phyloP scores from a whole-genome alignment of 2,797 vertebrate genomes.

The Dicrostonyx torquatus region DNA sequence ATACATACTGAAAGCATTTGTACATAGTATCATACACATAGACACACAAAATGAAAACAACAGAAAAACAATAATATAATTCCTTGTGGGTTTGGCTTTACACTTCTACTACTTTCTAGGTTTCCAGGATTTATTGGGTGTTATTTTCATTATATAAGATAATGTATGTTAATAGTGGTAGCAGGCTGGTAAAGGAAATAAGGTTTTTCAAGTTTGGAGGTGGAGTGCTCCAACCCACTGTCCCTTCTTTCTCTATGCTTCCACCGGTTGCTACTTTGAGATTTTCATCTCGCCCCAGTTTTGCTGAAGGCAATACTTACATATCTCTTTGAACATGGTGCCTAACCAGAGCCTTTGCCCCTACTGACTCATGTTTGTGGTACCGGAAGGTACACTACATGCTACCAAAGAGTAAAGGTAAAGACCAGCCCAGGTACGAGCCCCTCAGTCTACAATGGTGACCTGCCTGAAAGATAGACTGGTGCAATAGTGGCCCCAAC shows the following conservation, averaged over 20 bases:
- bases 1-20: not conserved
- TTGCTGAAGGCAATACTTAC: not conserved
- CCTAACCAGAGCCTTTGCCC: not conserved
- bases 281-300: not conserved
- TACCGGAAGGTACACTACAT: not conserved
- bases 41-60: not conserved
- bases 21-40: not conserved
- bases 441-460: not conserved
- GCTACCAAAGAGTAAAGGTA: not conserved
- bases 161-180: not conserved
- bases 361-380: not conserved
- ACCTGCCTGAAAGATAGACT: not conserved
- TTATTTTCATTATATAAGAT: not conserved
- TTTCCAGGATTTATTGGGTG: not conserved
- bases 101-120: not conserved
- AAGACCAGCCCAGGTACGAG: not conserved
- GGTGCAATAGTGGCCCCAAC: not conserved
- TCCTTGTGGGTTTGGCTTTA: not conserved
- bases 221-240: not conserved
- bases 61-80: not conserved
- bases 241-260: not conserved
- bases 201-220: not conserved
- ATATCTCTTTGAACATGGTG: not conserved
- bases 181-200: slow-evolving; percentile 15
- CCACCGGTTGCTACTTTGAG: too few species aligned